Conservation (phyloP, 2,113 vertebrate genomes). For the Picathartes gymnocephalus region DNA sequence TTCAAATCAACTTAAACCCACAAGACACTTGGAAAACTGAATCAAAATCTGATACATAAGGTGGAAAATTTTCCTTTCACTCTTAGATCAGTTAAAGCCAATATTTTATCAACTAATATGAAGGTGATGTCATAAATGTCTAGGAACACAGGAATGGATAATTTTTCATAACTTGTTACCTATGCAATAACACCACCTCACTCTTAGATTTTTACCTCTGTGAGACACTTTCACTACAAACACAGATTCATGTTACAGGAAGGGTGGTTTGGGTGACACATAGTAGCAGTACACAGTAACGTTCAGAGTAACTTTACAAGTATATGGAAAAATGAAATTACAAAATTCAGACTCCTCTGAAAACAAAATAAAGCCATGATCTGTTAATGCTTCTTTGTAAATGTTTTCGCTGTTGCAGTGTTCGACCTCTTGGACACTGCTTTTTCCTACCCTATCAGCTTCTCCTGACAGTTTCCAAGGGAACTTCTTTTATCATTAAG, state of each 20-base stretch:
- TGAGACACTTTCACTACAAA: not conserved
- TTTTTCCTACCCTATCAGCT: not conserved
- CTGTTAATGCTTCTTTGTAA: not conserved
- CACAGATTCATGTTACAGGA: not conserved
- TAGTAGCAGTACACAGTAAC: not conserved
- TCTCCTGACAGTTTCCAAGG: not conserved
- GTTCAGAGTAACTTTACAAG: not conserved
- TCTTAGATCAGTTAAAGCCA: not conserved
- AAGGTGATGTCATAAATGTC: not conserved
- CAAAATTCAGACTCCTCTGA: not conserved
- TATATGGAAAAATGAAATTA: not conserved
- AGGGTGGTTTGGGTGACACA: not conserved
- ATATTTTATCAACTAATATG: not conserved
- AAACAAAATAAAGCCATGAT: not conserved
- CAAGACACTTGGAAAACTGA: not conserved
- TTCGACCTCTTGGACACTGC: not conserved
- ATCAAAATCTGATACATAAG: not conserved
- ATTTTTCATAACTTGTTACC: not conserved
- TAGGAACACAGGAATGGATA: not conserved
- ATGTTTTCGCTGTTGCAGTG: not conserved
- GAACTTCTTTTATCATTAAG: not conserved
- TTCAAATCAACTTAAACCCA: not conserved
- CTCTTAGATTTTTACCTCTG: not conserved
- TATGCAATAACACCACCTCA: not conserved
- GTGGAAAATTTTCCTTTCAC: not conserved